Conservation (phyloP, 1,140 invertebrate species). For the Drosophila pseudoananassae region DNA sequence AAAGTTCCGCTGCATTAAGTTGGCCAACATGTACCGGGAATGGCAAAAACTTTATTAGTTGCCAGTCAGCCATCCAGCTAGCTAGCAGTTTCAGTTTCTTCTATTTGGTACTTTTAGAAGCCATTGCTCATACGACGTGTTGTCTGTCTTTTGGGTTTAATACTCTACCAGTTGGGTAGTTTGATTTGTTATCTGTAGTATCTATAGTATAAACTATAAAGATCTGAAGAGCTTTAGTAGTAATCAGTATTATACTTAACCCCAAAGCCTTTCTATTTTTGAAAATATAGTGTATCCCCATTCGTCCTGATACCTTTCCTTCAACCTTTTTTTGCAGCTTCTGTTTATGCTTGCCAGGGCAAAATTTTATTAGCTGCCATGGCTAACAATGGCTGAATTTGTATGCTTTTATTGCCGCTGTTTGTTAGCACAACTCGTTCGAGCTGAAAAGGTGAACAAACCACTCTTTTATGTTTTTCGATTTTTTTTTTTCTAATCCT, state of each 20-base stretch:
- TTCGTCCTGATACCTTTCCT: neutral
- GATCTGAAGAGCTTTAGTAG: neutral
- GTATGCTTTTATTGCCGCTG: conserved; percentile 65
- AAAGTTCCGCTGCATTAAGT: conserved; percentile 73
- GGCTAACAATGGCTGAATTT: conserved; percentile 75
- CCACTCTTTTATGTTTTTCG: conserved; percentile 31
- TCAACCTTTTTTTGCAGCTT: conserved; percentile 28
- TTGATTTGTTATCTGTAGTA: neutral
- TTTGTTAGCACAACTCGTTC: conserved; percentile 51
- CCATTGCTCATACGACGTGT: conserved; percentile 69
- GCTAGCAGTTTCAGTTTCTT: conserved; percentile 57
- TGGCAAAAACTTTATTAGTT: conserved; percentile 68
- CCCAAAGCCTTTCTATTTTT: neutral
- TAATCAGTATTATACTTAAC: neutral
- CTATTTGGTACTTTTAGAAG: conserved; percentile 11
- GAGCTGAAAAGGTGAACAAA: conserved; percentile 77
- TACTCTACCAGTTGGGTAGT: neutral
- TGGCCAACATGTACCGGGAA: conserved; percentile 28
- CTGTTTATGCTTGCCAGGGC: conserved; percentile 44
- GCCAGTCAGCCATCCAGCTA: conserved; percentile 41
- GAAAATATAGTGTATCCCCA: neutral
- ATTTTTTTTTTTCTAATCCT: conserved; percentile 33
- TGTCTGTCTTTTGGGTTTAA: conserved; percentile 26
- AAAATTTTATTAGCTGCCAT: conserved; percentile 68
- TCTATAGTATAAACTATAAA: no score